Conservation (phyloP, 2,113 vertebrate genomes). For the Saccopteryx bilineata region DNA sequence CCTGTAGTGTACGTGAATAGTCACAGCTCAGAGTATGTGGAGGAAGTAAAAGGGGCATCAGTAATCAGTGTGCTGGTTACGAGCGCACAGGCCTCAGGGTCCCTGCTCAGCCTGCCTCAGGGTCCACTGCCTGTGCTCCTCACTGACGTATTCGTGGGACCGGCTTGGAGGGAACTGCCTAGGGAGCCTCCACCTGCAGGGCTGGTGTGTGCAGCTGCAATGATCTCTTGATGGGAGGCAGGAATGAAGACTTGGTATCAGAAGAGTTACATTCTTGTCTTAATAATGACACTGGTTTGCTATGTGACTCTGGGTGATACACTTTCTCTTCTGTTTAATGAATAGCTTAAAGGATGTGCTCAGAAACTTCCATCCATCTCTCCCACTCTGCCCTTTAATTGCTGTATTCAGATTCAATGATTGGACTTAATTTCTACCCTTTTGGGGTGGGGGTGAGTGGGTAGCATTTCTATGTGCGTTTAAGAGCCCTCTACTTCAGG, state of each 20-base stretch:
- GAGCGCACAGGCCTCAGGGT: neutral
- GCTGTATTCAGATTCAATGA: neutral
- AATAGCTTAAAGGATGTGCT: neutral
- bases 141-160: neutral
- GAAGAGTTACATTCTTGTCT: neutral
- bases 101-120: neutral
- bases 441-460: neutral
- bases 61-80: neutral
- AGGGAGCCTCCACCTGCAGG: too few species aligned
- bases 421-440: neutral
- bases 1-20: neutral
- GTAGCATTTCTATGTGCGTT: neutral
- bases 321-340: neutral
- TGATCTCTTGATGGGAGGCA: neutral
- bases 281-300: neutral
- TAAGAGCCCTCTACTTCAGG: neutral
- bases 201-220: accelerated
- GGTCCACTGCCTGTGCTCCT: neutral
- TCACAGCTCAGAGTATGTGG: too few species aligned
- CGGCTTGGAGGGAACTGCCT: neutral
- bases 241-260: neutral
- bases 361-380: neutral
- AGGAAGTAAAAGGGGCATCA: neutral
- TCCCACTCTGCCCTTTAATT: neutral
- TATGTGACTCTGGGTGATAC: neutral